Base-by-base conservation (phyloP, 2,888 invertebrate genomes). In the Odiellus spinosus region DNA sequence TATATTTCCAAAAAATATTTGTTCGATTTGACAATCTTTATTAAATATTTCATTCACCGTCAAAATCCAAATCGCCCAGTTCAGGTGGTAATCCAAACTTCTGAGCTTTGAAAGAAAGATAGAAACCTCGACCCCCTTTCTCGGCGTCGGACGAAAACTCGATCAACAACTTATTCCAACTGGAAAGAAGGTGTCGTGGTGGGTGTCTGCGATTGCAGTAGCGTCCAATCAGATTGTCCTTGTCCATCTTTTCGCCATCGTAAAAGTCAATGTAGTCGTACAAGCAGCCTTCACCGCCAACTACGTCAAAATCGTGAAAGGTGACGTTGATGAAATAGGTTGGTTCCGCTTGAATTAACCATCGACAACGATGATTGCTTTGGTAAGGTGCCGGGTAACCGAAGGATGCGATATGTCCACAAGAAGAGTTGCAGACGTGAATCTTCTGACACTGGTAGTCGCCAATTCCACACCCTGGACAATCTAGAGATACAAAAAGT, bases 391-490 rank as follows among this genome's bases (percentile, higher is more conserved):
- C 39, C 2, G 61, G 60, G 49, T 61, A 59, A 10, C 58, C 59
- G 10, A 56, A 51, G 1, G 60, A 59, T 17, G 56, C 48, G 21
- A 61, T 58, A 39, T 53, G 51, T 12, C 59, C 60, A 48, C 60
- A 61, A 2, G 47, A 39, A 1, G 53, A 50, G 15, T 50, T 44
- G 38, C 59, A 58, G 17, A 47, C 47, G 40, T 58, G 55, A 8
- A 51, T 39, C 18, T 54, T 54, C 8, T 54, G 46, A 42, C 59
- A 59, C 3, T 52, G 47, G 35, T 54, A 53, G 45, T 57, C 57
- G 8, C 59, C 59, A 1, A 56, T 54, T 18, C 59, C 59, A 50
- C 59, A 59, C 11, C 59, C 59, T 1, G 58, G 59, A 45, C 59
- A 59, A 41, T 57, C 57, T 55, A 41, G 47, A 51, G 11, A 40